Evolutionary conservation across 2,113 vertebrate species (phyloP), one percentile per base, ranked within the genome.

Genomic region (Phalacrocorax pelagicus): DNA sequence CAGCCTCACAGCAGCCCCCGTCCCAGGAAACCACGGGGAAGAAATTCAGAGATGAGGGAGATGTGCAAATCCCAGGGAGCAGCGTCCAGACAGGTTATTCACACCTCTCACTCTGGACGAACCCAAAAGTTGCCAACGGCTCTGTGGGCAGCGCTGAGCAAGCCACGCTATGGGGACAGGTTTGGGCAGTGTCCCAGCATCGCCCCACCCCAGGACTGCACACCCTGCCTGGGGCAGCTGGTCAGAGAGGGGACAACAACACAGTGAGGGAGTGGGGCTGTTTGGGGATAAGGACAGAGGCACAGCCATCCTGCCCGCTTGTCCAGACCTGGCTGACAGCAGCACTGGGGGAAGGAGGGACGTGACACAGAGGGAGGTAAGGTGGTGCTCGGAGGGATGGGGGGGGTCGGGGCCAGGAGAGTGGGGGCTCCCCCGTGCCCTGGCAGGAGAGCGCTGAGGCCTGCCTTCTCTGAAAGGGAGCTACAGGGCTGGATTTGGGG

Each of bases 101-200:
- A 13, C 36, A 7, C 20, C 40, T 18, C 27, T 77, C 5, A 0
- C 0, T 0, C 29, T 0, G 29, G 36, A 26, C 40, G 23, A 55
- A 40, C 15, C 38, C 58, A 15, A 51, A 27, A 34, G 23, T 11
- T 22, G 36, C 74, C 1, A 2, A 5, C 1, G 10, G 52, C 66
- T 52, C 20, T 2, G 0, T 0, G 32, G 49, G 67, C 74, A 36
- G 52, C 2, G 63, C 78, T 42, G 78, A 61, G 72, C 54, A 14
- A 66, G 88, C 55, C 61, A 15, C 27, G 54, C 86, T 34, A 5
- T 0, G 2, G 47, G 34, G 54, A 9, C 67, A 47, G 66, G 89
- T 38, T 38, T 4, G 75, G 80, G 40, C 80, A 71, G 2, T 12
- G 86, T 5, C 52, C 59, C 65, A 5, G 62, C 77, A 8, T 23